Conservation (phyloP, 2,113 vertebrate genomes). For the Pterophyllum scalare region DNA sequence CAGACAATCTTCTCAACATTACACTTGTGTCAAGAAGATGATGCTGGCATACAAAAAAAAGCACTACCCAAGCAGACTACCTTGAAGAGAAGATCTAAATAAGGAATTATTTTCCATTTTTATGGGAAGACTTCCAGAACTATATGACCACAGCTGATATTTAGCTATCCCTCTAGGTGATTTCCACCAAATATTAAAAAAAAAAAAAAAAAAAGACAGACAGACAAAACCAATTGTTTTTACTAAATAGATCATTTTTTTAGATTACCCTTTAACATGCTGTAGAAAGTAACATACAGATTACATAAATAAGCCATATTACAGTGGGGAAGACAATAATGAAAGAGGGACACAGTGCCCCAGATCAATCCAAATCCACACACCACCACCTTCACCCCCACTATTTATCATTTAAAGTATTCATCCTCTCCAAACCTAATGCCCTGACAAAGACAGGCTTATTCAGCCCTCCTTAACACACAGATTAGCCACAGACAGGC, state of each 20-base stretch:
- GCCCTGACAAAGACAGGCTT: conserved; percentile 66
- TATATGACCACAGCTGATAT: not conserved
- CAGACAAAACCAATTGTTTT: not conserved
- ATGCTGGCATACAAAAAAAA: not conserved
- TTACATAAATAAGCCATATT: not conserved
- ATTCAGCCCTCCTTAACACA: conserved; percentile 68
- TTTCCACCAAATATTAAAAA: not conserved
- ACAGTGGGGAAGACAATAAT: not conserved
- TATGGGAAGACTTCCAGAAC: not conserved
- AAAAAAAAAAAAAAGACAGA: too few species aligned
- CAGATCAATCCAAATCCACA: conserved; percentile 57
- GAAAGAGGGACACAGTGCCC: not conserved
- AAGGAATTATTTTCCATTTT: not conserved
- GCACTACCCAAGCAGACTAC: too few species aligned
- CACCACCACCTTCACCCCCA: conserved; percentile 12
- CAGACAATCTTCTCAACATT: not conserved
- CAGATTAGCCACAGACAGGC: conserved; percentile 63
- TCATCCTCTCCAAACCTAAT: conserved; percentile 60
- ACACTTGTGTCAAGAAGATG: conserved; percentile 1
- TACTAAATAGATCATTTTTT: not conserved
- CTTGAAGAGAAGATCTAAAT: not conserved
- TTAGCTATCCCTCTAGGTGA: not conserved
- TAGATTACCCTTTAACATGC: not conserved
- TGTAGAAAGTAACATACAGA: not conserved
- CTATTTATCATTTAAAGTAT: conserved; percentile 65